Percentiles rank a stretch among this genome's conserved stretches.
phyloP scores from a whole-genome alignment of 2,888 invertebrate genomes.

The Hirtodrosophila histrioides region DNA sequence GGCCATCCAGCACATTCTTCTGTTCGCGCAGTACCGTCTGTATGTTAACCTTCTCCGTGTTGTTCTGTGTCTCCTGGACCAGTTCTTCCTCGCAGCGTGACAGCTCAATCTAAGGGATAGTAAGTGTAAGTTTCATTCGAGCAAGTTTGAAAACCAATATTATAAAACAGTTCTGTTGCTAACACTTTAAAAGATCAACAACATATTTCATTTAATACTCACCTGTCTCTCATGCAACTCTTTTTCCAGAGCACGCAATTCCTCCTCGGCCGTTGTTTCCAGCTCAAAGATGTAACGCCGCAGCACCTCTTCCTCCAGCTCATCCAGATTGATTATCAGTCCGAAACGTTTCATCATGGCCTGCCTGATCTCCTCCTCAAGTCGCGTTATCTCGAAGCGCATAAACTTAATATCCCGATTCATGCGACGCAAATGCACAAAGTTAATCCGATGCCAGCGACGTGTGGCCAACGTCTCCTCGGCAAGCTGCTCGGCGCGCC shows the following conservation, averaged over 20 bases:
- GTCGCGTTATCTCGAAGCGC: slow-evolving; percentile 86
- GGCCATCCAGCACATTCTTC: slow-evolving; percentile 84
- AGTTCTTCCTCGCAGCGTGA: slow-evolving; percentile 82
- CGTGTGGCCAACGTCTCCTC: slow-evolving; percentile 88
- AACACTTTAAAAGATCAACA: too few relatives aligned
- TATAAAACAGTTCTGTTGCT: too few relatives aligned
- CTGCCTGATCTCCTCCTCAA: slow-evolving; percentile 86
- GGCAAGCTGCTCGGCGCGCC: slow-evolving; percentile 87
- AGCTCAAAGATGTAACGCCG: slow-evolving; percentile 86
- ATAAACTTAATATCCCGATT: slow-evolving; percentile 89
- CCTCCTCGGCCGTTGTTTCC: slow-evolving; percentile 85
- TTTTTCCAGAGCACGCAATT: slow-evolving; percentile 84
- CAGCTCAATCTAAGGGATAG: slow-evolving; percentile 46
- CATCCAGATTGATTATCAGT: slow-evolving; percentile 85
- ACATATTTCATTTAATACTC: not conserved
- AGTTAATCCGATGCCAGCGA: slow-evolving; percentile 88
- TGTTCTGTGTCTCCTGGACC: slow-evolving; percentile 85
- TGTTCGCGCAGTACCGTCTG: slow-evolving; percentile 86
- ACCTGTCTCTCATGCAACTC: slow-evolving; percentile 84
- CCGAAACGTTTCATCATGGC: slow-evolving; percentile 87
- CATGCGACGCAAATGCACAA: slow-evolving; percentile 89
- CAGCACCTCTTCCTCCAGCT: slow-evolving; percentile 86
- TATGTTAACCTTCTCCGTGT: slow-evolving; percentile 86
- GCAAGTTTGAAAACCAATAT: too few relatives aligned
- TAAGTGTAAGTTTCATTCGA: too few relatives aligned